phyloP scores from a whole-genome alignment of 2,113 vertebrate species.

The Hirundichthys speculiger region DNA sequence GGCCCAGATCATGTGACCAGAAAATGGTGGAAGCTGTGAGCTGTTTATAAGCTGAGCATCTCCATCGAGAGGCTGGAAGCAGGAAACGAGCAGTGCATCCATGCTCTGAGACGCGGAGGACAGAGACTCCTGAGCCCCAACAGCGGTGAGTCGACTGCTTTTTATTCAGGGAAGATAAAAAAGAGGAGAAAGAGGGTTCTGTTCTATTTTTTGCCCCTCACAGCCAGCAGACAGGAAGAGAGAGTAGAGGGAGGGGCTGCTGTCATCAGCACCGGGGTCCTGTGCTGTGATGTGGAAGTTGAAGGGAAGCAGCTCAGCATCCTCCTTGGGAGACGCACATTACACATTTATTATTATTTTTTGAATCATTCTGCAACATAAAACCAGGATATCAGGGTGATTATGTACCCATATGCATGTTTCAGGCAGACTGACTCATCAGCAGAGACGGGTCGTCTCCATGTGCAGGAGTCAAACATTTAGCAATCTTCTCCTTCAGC shows the following conservation, averaged over 20 bases:
- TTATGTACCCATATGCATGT: background rate
- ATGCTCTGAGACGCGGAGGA: conserved; percentile 68
- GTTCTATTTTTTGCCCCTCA: conserved; percentile 13
- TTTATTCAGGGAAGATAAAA: conserved; percentile 27
- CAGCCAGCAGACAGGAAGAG: conserved; percentile 65
- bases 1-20: conserved; percentile 76
- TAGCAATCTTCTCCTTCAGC: conserved; percentile 24
- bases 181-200: conserved; percentile 20
- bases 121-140: conserved; percentile 59
- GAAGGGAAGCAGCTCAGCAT: conserved; percentile 57
- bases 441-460: background rate
- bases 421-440: conserved; percentile 11
- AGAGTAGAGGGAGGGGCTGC: conserved; percentile 59
- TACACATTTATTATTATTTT: conserved; percentile 35
- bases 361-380: conserved; percentile 9
- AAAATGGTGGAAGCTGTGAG: conserved; percentile 81
- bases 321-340: conserved; percentile 45
- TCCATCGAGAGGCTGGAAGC: conserved; percentile 62
- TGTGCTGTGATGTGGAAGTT: conserved; percentile 43
- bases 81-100: conserved; percentile 54
- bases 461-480: conserved; percentile 12
- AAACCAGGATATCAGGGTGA: background rate
- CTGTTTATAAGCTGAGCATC: conserved; percentile 76
- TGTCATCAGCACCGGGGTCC: conserved; percentile 64
- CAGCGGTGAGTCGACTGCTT: conserved; percentile 73